phyloP scores from a whole-genome alignment of 2,113 vertebrate genomes.

The Atherinomorus stipes region DNA sequence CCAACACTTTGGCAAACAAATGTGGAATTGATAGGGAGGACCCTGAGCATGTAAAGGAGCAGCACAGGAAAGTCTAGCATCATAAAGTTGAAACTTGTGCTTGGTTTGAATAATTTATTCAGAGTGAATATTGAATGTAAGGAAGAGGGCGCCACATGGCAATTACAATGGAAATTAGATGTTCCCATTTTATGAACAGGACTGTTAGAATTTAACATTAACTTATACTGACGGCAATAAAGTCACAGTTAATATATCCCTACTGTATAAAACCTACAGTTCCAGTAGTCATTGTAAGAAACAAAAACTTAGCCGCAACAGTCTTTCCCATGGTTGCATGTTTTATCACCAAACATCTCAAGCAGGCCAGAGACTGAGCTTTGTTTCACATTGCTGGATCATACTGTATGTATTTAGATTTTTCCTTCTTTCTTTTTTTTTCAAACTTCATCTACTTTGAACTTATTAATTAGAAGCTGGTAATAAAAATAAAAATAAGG shows the following conservation, averaged over 20 bases:
- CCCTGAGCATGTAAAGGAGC: conserved; percentile 45
- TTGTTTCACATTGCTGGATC: no score
- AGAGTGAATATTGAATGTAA: conserved; percentile 3
- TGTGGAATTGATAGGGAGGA: conserved; percentile 69
- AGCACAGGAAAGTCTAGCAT: background rate
- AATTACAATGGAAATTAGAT: background rate
- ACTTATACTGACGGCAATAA: background rate
- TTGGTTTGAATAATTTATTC: conserved; percentile 47
- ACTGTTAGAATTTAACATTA: conserved; percentile 11
- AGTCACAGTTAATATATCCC: background rate
- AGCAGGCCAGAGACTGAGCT: background rate
- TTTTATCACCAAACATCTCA: background rate
- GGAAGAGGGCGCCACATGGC: conserved; percentile 5
- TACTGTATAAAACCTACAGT: background rate
- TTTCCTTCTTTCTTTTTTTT: no score
- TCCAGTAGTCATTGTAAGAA: background rate
- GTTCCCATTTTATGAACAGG: background rate
- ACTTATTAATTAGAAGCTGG: no score
- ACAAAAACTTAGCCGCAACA: background rate
- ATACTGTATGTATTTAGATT: no score
- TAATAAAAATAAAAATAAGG: no score
- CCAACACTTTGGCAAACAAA: conserved; percentile 62
- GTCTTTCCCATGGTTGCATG: background rate
- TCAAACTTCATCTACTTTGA: no score
- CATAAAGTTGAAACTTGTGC: conserved; percentile 30